Evolutionary conservation across 2,113 vertebrate species (phyloP), one percentile per base, ranked within the genome.

Genomic region (Zosterops lateralis): DNA sequence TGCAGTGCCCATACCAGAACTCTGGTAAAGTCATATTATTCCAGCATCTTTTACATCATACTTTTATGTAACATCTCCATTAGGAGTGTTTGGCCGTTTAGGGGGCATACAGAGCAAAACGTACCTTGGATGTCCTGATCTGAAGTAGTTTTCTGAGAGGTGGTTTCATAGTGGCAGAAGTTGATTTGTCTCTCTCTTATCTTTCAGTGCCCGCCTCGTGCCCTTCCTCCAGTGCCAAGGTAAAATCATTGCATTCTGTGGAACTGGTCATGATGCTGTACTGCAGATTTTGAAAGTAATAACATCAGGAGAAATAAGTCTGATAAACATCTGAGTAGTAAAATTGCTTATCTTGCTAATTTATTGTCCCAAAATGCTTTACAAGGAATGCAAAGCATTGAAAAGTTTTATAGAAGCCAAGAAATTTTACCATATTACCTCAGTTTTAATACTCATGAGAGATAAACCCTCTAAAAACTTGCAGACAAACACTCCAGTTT

Each of bases 171-270:
- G 8, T 56, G 73, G 29, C 44, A 54, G 51, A 74, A 40, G 17
- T 8, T 92, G 76, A 88, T 18, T 93, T 70, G 17, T 93, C 66
- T 95, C 56, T 92, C 38, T 77, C 36, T 75, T 94, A 28, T 89
- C 40, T 93, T 96, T 54, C 64, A 99, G 99, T 97, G 97, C 50
- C 98, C 97, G 1, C 98, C 98, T 48, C 98, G 99, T 91, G 95
- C 98, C 19, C 98, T 99, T 68, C 99, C 99, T 60, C 97, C 98
- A 40, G 97, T 98, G 97, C 98, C 98, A 93, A 99, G 98, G 99
- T 99, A 97, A 96, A 96, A 76, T 58, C 58, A 72, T 29, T 83
- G 62, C 6, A 7, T 89, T 90, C 44, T 38, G 8, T 85, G 42
- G 45, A 83, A 25, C 10, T 68, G 38, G 17, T 67, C 12, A 5